Base-by-base conservation (phyloP, 2,797 vertebrate genomes). In the Lepilemur septentrionalis region DNA sequence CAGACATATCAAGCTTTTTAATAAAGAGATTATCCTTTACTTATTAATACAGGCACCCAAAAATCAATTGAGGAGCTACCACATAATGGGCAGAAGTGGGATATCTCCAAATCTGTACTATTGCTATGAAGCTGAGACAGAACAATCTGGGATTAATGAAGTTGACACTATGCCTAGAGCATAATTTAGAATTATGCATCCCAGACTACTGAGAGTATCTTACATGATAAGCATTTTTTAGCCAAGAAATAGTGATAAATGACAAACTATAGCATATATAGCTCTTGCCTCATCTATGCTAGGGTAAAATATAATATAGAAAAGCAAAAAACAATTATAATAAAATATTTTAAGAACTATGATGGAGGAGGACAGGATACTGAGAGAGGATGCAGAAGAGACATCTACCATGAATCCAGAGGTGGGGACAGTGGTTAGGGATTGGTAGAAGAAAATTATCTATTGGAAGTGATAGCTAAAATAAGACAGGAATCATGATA, bases 1-100 rank as follows among this genome's bases (percentile, higher is more conserved):
- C 3, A 89, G 76, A 72, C 50, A 73, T 46, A 38, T 61, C 15
- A 41, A 84, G 17, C 4, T 89, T 63, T 94, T 79, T 48, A 55
- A 78, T 43, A 50, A 76, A 38, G 18, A 2, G 8, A 35, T 48
- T 87, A 81, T 72, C 73, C 17, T 32, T 87, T 43, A 52, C 11
- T 50, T 69, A 14, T 67, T 57, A 86, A 25, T 76, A 59, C 18
- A 80, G 22, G 1, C 41, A 13, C 69, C 23, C 12, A 41, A 70
- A 43, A 55, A 82, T n/a, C 12, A 48, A 43, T 65, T 59, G 46
- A 88, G 67, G 5, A 59, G 14, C 22, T 86, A 8, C 2, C 32
- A 38, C 46, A 18, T 35, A 8, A 79, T 55, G 25, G 12, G 13
- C 57, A 57, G 5, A 70, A 17, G 12, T 20, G 30, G 10, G 30